phyloP scores from a whole-genome alignment of 2,113 vertebrate genomes.

The Peromyscus polionotus region DNA sequence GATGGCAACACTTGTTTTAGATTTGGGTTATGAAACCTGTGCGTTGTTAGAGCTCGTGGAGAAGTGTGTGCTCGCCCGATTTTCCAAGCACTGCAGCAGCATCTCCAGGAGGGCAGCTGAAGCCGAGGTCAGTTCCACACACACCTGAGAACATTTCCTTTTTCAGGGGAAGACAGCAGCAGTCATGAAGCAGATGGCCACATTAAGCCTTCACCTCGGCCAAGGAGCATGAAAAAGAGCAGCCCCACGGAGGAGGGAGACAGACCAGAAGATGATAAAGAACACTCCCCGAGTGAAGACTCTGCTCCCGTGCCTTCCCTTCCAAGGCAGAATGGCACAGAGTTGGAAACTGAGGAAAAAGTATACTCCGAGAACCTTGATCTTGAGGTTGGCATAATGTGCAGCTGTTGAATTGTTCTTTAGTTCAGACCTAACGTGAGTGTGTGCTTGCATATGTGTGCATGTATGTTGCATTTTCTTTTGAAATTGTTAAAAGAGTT shows the following conservation, averaged over 20 bases:
- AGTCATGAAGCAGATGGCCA: slow-evolving; percentile 75
- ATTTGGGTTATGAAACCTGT: background rate
- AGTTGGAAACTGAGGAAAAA: slow-evolving; percentile 67
- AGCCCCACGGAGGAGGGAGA: slow-evolving; percentile 76
- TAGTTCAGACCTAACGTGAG: background rate
- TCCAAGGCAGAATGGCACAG: slow-evolving; percentile 68
- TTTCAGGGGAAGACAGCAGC: slow-evolving; percentile 75
- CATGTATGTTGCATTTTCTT: background rate
- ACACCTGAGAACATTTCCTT: slow-evolving; percentile 34
- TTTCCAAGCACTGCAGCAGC: background rate
- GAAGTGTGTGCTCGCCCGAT: background rate
- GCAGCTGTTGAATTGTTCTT: background rate
- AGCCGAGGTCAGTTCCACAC: background rate
- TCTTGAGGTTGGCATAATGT: slow-evolving; percentile 80
- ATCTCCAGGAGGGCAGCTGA: background rate
- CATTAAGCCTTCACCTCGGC: slow-evolving; percentile 89
- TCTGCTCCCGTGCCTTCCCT: slow-evolving; percentile 76
- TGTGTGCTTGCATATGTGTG: background rate
- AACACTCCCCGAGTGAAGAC: slow-evolving; percentile 69
- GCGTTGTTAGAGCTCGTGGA: background rate
- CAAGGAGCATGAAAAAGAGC: slow-evolving; percentile 84
- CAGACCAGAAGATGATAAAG: slow-evolving; percentile 73
- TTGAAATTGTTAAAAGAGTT: background rate
- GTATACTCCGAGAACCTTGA: slow-evolving; percentile 65
- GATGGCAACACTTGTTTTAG: background rate